Evolutionary conservation across 1,140 invertebrate genomes (phyloP), one percentile per base, ranked within the genome.

Genomic region (Scaptomyza hsui): DNA sequence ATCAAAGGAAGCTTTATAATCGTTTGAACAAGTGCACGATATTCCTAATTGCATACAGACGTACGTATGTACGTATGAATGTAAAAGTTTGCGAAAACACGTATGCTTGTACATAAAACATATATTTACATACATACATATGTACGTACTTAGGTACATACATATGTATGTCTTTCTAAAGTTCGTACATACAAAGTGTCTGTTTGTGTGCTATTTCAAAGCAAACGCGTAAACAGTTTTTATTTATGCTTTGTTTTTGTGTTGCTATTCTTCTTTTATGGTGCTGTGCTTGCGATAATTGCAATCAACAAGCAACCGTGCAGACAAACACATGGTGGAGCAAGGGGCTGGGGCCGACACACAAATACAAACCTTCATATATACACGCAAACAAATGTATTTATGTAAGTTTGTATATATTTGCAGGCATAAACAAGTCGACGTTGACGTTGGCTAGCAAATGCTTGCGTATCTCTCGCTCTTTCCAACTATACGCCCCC

Each of bases 141-240:
- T 47, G 18, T 41, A 39, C 1, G 32, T 35, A 47, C 2, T 18
- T 41, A 56, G n/a, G n/a, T n/a, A n/a, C n/a, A n/a, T 21, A 10
- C n/a, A 42, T 42, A 51, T 39, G 29, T 16, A 29, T 19, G 4
- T 48, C n/a, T 4, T 18, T 18, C 44, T 16, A 19, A 24, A 18
- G 12, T 44, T 4, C n/a, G 12, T 15, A 68, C 12, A 26, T 15
- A 42, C 1, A 7, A 26, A 39, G 18, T 49, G 10, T 53, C 13
- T 18, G 29, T 57, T 29, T 63, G 29, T 49, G 18, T 7, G n/a
- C 16, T 42, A 60, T 61, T 60, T 70, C 29, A 47, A 67, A 75
- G 78, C 71, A 78, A 83, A 86, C 62, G 72, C 79, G 76, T 85
- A 83, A 83, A 85, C 75, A 83, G 80, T 69, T 68, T 21, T 70